These are phyloP conservation scores for Leptopterna dolabrata DNA, from an alignment of 2,888 invertebrate species.

Conservation along the genomic window DNA sequence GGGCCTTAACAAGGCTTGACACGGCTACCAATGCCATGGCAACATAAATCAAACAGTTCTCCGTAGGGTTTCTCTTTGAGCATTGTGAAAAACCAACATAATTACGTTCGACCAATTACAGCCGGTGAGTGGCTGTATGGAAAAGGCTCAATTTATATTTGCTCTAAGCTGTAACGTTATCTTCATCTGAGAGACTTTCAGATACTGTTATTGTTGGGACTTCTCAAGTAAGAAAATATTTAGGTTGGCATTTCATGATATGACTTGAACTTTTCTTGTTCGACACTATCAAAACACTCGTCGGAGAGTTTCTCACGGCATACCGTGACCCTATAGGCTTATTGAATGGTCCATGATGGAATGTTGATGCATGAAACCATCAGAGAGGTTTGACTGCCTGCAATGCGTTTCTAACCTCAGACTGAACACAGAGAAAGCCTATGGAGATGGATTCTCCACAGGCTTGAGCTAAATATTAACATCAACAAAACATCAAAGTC, in stretches of 20 bases:
- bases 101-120: constrained; percentile 47
- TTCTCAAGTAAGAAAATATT: no score
- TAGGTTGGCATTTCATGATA: background rate
- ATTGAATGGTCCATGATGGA: no score
- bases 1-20: constrained; percentile 53
- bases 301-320: background rate
- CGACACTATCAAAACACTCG: background rate
- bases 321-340: no score
- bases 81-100: background rate
- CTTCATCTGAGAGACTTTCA: background rate
- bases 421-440: no score
- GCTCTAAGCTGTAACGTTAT: background rate
- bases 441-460: no score
- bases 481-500: no score
- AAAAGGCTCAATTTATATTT: constrained; percentile 36
- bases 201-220: background rate
- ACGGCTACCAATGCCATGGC: constrained; percentile 54
- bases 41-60: constrained; percentile 50
- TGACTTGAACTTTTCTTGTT: background rate
- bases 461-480: no score
- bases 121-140: constrained; percentile 34
- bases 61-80: constrained; percentile 12
- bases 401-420: no score
- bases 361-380: no score
- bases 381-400: no score